Evolutionary conservation across 2,888 invertebrate species (phyloP).

Genomic region (Drosophila neotestacea): DNA sequence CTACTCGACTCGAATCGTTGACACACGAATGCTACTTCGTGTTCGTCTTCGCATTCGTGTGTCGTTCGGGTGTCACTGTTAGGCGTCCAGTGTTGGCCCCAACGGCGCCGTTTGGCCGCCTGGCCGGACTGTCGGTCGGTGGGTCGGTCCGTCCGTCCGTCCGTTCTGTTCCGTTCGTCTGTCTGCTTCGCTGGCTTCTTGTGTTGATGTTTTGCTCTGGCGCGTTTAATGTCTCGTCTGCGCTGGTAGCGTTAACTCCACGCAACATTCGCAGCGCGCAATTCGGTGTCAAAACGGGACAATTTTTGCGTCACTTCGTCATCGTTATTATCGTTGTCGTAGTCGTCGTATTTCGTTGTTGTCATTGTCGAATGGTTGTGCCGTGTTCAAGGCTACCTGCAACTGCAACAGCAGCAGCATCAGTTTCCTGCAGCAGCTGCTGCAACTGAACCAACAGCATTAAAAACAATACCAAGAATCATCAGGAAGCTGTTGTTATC

Average conservation of each 20-base stretch:
- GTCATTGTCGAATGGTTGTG: constrained; percentile 15
- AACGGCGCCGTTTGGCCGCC: constrained; percentile 43
- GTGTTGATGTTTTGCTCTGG: constrained; percentile 75
- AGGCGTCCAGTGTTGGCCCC: constrained; percentile 35
- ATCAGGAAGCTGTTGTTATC: constrained; percentile 23
- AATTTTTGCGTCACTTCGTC: constrained; percentile 43
- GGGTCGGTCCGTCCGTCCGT: neutral
- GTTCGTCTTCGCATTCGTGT: constrained; percentile 4
- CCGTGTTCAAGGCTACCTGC: constrained; percentile 55
- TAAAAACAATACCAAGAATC: constrained; percentile 3
- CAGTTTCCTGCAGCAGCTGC: constrained; percentile 47
- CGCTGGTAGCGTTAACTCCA: constrained; percentile 77
- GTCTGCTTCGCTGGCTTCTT: constrained; percentile 60
- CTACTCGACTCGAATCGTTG: constrained; percentile 53
- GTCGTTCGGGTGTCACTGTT: constrained; percentile 13
- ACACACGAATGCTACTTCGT: constrained; percentile 23
- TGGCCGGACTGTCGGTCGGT: constrained; percentile 11
- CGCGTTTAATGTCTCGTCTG: constrained; percentile 77
- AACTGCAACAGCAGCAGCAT: constrained; percentile 25
- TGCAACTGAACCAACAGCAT: constrained; percentile 3
- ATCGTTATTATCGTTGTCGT: constrained; percentile 22
- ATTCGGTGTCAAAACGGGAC: constrained; percentile 52
- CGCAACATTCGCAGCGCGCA: constrained; percentile 57
- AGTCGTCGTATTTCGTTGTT: constrained; percentile 19
- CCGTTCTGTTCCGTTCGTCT: neutral